These are phyloP conservation scores for Tangachromis dhanisi DNA, from an alignment of 2,113 vertebrate genomes.

Conservation along the genomic window DNA sequence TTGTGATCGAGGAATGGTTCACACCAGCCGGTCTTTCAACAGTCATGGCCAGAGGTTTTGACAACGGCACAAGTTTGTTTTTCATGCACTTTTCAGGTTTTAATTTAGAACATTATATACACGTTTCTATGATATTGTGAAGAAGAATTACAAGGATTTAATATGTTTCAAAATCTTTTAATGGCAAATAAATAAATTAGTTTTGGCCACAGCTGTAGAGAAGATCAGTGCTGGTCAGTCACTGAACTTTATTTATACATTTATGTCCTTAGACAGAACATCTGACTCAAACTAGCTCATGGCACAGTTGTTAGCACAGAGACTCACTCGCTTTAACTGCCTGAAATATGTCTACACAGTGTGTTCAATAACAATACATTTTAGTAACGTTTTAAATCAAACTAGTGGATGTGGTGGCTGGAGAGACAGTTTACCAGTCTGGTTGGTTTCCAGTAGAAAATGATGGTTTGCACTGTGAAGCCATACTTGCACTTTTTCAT, in stretches of 20 bases:
- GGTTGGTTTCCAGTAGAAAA: not conserved
- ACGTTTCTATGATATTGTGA: not conserved
- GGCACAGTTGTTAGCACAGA: not conserved
- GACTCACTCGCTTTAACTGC: not conserved
- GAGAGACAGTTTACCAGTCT: not conserved
- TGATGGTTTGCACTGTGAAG: not conserved
- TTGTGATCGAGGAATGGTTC: not conserved
- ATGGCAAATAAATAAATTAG: not conserved
- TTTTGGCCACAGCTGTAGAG: not conserved
- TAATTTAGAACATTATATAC: not conserved
- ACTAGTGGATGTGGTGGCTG: not conserved
- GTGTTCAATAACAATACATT: not conserved
- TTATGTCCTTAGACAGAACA: not conserved
- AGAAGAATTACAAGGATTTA: not conserved
- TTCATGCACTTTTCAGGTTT: not conserved
- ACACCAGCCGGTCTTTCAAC: not conserved
- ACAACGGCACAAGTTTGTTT: not conserved
- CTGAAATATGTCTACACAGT: not conserved
- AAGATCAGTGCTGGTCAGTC: not conserved
- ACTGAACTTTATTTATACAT: not conserved
- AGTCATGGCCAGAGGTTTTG: not conserved
- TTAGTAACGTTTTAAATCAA: not conserved
- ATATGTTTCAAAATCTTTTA: not conserved
- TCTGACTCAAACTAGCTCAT: not conserved
- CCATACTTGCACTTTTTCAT: not conserved